Evolutionary conservation across 2,888 invertebrate species (phyloP).

Genomic region (Xanthostigma xanthostigma): DNA sequence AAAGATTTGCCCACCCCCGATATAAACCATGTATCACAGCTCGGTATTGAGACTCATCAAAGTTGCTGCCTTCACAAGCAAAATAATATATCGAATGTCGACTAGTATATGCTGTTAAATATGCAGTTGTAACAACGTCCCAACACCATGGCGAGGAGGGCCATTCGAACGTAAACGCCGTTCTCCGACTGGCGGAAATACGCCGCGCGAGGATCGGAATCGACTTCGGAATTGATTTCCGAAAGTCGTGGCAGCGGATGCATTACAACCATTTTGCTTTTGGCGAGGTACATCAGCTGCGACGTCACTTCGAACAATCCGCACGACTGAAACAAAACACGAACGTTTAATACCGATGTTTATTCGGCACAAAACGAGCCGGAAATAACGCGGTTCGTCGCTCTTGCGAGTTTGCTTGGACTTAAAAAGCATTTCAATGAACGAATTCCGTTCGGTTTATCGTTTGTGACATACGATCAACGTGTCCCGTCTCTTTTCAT

Average conservation of each 20-base stretch:
- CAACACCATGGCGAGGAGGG: conserved; percentile 80
- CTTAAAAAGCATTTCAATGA: too few species aligned
- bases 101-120: too few species aligned
- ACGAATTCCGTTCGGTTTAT: too few species aligned
- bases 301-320: conserved; percentile 87
- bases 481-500: too few species aligned
- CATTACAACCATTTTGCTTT: conserved; percentile 89
- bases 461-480: too few species aligned
- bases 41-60: too few species aligned
- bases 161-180: conserved; percentile 98
- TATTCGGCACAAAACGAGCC: not conserved
- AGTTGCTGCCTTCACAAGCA: too few species aligned
- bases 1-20: too few species aligned
- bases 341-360: conserved; percentile 2
- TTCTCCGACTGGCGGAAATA: conserved; percentile 97
- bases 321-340: conserved; percentile 46
- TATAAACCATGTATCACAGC: too few species aligned
- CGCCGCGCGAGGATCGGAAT: conserved; percentile 91
- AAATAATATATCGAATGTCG: too few species aligned
- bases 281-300: conserved; percentile 86
- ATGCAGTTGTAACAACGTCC: conserved; percentile 31
- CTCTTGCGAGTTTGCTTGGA: too few species aligned
- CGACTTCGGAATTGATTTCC: conserved; percentile 91
- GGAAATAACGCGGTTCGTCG: too few species aligned
- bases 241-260: conserved; percentile 91